Evolutionary conservation across 2,797 vertebrate genomes (phyloP), one percentile per base, ranked within the genome.

Genomic region (Oreortyx pictus): DNA sequence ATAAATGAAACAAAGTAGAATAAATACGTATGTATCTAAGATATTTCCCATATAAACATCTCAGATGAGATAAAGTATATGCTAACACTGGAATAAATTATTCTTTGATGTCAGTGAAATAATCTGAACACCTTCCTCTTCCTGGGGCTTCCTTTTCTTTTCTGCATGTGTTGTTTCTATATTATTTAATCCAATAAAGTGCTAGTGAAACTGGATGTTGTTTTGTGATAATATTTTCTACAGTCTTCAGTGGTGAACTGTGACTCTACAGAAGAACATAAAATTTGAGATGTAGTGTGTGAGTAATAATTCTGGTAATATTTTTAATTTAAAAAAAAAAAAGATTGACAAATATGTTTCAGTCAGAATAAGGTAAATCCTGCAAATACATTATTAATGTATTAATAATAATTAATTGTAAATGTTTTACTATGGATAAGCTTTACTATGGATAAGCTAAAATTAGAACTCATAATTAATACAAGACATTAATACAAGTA

Each of bases 151-250:
- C 10, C 60, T 66, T 91, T 85, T 59, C 7, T 68, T 89, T 77
- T 68, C 31, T 72, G 59, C 65, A 54, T 72, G 10, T 65, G 6
- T 1, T 49, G n/a, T 46, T 83, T 77, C 19, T 39, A 11, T 43
- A 61, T 44, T 14, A 65, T 25, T 88, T 86, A 46, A 39, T 46
- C 7, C 12, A 91, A 4, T 2, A 35, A 83, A 44, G 4, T 43
- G 4, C 3, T 82, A 1, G 0, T 31, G 43, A 88, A 72, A 54
- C 7, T 68, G 10, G 0, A 8, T 11, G 6, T 5, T 81, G 20
- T 68, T 86, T 78, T 43, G 3, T 44, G 54, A 29, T 59, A 65
- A 19, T 4, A 44, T 17, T 57, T 3, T 54, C 70, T 33, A 11
- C 2, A 37, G 4, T 8, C 20, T 20, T 74, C 49, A 74, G 2